A percentile compares a stretch with the other conserved stretches of the same genome.
Evolutionary conservation across 2,888 invertebrate species (phyloP).

Genomic region (Sarcophaga variegata): DNA sequence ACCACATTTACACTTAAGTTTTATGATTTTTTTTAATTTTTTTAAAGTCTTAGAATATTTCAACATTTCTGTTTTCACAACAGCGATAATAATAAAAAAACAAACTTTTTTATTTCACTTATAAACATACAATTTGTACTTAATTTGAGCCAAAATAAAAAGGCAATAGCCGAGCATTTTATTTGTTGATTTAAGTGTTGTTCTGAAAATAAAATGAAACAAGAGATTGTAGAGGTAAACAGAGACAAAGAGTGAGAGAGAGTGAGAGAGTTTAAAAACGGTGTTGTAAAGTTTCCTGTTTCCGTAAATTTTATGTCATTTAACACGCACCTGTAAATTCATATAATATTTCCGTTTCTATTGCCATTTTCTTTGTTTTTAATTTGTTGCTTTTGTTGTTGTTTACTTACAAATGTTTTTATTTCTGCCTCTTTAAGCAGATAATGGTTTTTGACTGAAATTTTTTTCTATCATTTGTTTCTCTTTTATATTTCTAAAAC

Average conservation of each 20-base stretch:
- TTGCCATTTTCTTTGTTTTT: background rate
- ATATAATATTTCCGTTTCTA: slow-evolving; percentile 18
- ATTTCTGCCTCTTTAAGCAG: slow-evolving; percentile 27
- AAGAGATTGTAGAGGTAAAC: background rate
- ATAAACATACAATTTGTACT: no score
- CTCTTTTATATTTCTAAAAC: background rate
- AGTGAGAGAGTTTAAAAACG: background rate
- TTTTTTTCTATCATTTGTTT: background rate
- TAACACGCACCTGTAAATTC: slow-evolving; percentile 61
- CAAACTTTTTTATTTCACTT: no score
- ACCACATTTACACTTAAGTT: no score
- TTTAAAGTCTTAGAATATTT: slow-evolving; percentile 77
- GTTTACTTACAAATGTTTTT: background rate
- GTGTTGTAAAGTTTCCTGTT: slow-evolving; percentile 40
- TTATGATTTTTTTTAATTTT: no score
- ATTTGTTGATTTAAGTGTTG: slow-evolving; percentile 20
- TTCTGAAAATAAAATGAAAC: background rate
- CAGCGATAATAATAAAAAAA: no score
- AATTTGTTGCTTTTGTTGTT: background rate
- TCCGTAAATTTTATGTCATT: slow-evolving; percentile 53
- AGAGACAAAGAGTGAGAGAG: background rate
- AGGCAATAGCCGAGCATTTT: slow-evolving; percentile 5
- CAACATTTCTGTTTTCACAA: slow-evolving; percentile 16
- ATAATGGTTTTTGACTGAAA: slow-evolving; percentile 40
- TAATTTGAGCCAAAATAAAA: background rate